These are phyloP conservation scores for Caenorhabditis zanzibari DNA, from an alignment of 2,888 invertebrate species.

Conservation along the genomic window DNA sequence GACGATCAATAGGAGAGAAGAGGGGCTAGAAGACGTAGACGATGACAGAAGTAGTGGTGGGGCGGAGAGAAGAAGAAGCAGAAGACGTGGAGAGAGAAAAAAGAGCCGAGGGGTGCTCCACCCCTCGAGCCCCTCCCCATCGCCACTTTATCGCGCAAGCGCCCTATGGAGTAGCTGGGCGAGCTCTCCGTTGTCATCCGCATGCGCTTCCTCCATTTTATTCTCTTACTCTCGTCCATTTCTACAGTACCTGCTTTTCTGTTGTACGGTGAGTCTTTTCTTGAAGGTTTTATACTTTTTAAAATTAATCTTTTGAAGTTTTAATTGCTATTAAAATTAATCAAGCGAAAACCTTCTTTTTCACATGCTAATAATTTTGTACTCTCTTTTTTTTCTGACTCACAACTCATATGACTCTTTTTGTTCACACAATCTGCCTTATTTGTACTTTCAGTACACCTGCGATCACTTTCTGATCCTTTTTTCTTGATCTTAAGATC, in stretches of 20 bases:
- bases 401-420: neutral
- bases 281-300: neutral
- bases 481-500: neutral
- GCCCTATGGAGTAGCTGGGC: slow-evolving; percentile 62
- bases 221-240: slow-evolving; percentile 41
- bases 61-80: neutral
- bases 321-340: no score
- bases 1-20: slow-evolving; percentile 21
- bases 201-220: slow-evolving; percentile 62
- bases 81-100: slow-evolving; percentile 18
- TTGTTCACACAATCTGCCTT: neutral
- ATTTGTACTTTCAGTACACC: slow-evolving; percentile 4
- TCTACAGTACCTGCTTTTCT: slow-evolving; percentile 59
- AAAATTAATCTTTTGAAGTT: neutral
- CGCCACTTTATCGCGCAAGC: slow-evolving; percentile 63
- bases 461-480: no score
- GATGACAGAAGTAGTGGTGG: neutral
- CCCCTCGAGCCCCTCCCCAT: slow-evolving; percentile 40
- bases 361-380: no score
- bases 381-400: neutral
- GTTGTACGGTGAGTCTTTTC: slow-evolving; percentile 49
- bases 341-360: no score
- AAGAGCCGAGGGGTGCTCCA: slow-evolving; percentile 14
- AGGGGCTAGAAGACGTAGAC: neutral
- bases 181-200: slow-evolving; percentile 46